Conservation (phyloP, 2,113 vertebrate genomes). For the Hyaena hyaena region DNA sequence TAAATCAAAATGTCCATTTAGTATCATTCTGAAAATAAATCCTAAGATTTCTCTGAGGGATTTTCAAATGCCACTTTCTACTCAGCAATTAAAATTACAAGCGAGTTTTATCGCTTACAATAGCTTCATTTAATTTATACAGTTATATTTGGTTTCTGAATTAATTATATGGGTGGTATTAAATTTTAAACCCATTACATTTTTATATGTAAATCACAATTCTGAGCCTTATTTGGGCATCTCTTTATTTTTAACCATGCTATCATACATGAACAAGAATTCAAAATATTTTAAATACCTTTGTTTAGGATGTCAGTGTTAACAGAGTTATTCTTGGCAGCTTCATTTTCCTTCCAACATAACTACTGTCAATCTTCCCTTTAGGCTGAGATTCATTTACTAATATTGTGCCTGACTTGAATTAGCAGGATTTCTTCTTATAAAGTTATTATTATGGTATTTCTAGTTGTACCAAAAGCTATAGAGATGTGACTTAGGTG, state of each 20-base stretch:
- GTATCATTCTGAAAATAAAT: slow-evolving; percentile 72
- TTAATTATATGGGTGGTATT: slow-evolving; percentile 66
- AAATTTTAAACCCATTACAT: slow-evolving; percentile 55
- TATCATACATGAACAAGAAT: background rate
- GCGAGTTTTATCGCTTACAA: slow-evolving; percentile 72
- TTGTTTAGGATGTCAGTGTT: background rate
- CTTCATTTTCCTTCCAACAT: slow-evolving; percentile 47
- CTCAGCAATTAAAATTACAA: slow-evolving; percentile 61
- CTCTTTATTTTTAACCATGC: slow-evolving; percentile 51
- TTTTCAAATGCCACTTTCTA: slow-evolving; percentile 63
- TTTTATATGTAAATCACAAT: slow-evolving; percentile 60
- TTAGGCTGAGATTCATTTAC: slow-evolving; percentile 14
- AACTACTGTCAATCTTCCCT: slow-evolving; percentile 41
- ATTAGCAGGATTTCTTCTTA: slow-evolving; percentile 46
- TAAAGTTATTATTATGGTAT: slow-evolving; percentile 18
- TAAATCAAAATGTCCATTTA: slow-evolving; percentile 67
- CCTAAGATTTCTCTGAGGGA: slow-evolving; percentile 63
- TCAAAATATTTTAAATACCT: slow-evolving; percentile 56
- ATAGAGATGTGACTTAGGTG: background rate
- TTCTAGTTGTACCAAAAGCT: background rate
- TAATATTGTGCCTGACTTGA: background rate
- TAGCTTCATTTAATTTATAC: slow-evolving; percentile 67
- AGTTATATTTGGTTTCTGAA: slow-evolving; percentile 72
- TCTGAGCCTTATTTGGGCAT: slow-evolving; percentile 34
- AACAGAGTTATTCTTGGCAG: slow-evolving; percentile 34